These are phyloP conservation scores for Trigoniulus corallinus DNA, from an alignment of 1,140 invertebrate species.

Conservation along the genomic window DNA sequence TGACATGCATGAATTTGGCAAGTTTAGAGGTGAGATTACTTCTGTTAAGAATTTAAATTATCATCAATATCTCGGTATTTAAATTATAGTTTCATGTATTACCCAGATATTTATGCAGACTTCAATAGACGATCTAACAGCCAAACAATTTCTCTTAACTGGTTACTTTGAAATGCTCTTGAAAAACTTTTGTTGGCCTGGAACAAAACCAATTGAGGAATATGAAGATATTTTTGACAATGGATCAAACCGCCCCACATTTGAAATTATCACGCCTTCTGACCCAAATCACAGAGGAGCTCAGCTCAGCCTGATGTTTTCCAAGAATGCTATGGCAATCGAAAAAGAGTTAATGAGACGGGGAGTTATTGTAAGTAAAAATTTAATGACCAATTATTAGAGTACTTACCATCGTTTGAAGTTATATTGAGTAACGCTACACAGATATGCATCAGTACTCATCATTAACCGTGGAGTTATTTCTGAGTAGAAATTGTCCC, in stretches of 20 bases:
- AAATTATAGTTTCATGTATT: background rate
- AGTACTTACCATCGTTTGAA: slow-evolving; percentile 12
- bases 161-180: slow-evolving; percentile 36
- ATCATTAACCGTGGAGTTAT: no score
- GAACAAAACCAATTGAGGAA: slow-evolving; percentile 11
- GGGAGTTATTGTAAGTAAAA: slow-evolving; percentile 34
- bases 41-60: background rate
- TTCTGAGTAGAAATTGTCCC: slow-evolving; percentile 1
- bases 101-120: slow-evolving; percentile 34
- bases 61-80: background rate
- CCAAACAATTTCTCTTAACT: slow-evolving; percentile 36
- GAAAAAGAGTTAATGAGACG: slow-evolving; percentile 30
- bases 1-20: slow-evolving; percentile 32
- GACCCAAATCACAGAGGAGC: slow-evolving; percentile 34
- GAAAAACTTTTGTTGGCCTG: background rate
- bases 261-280: slow-evolving; percentile 34
- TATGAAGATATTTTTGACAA: no score
- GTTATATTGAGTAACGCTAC: no score
- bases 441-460: no score
- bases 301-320: slow-evolving; percentile 34
- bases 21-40: slow-evolving; percentile 28
- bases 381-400: background rate
- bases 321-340: slow-evolving; percentile 24
- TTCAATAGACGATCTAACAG: slow-evolving; percentile 26
- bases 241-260: slow-evolving; percentile 10